Evolutionary conservation across 2,888 invertebrate species (phyloP).

Genomic region (Archips crataeganus): DNA sequence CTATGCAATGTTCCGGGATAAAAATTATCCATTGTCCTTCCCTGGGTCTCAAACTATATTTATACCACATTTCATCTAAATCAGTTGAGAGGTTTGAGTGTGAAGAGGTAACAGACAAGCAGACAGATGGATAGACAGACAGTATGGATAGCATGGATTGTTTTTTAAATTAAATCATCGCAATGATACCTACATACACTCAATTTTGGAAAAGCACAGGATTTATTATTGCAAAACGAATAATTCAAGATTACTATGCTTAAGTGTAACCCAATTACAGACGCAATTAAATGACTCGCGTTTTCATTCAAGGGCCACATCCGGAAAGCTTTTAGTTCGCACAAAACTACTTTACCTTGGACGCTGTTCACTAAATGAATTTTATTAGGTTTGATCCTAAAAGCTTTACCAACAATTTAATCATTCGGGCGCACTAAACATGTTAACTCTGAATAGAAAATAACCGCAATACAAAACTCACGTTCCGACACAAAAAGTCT

Average conservation of each 20-base stretch:
- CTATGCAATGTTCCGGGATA: too few species aligned
- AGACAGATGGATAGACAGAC: too few species aligned
- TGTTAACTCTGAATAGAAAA: slow-evolving; percentile 49
- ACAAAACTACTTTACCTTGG: slow-evolving; percentile 66
- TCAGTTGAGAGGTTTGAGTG: too few species aligned
- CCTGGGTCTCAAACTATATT: too few species aligned
- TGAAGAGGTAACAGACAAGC: too few species aligned
- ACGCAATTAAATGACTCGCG: slow-evolving; percentile 60
- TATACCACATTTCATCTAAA: too few species aligned
- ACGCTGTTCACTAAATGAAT: slow-evolving; percentile 64
- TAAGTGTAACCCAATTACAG: slow-evolving; percentile 35
- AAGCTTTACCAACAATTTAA: slow-evolving; percentile 64
- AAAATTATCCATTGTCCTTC: too few species aligned
- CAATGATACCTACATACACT: not conserved
- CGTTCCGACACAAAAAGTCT: slow-evolving; percentile 11
- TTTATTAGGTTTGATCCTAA: slow-evolving; percentile 69
- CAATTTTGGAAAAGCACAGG: too few species aligned
- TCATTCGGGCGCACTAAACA: slow-evolving; percentile 59
- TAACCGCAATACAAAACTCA: slow-evolving; percentile 21
- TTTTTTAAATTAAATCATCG: not conserved
- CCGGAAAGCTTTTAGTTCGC: slow-evolving; percentile 67
- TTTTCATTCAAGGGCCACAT: slow-evolving; percentile 56
- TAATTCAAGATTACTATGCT: not conserved
- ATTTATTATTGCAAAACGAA: not conserved
- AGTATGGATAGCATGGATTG: too few species aligned